phyloP scores from a whole-genome alignment of 2,113 vertebrate genomes.

The Machaerirhynchus nigripectus region DNA sequence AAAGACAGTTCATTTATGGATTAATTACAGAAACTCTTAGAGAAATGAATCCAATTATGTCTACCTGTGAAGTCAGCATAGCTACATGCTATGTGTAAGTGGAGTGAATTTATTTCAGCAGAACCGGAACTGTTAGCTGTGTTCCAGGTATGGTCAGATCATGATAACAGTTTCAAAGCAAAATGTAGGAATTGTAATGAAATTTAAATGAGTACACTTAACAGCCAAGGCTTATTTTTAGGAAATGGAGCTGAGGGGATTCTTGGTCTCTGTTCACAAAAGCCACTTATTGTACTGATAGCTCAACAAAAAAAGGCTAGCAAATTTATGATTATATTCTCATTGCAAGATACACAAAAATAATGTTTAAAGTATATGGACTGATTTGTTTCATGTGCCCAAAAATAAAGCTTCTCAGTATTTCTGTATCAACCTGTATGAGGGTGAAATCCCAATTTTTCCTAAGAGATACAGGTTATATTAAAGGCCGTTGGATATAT shows the following conservation, averaged over 20 bases:
- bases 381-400: slow-evolving; percentile 17
- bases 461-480: background rate
- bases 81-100: background rate
- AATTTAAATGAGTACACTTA: slow-evolving; percentile 47
- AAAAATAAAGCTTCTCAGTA: slow-evolving; percentile 31
- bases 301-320: slow-evolving; percentile 21
- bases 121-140: background rate
- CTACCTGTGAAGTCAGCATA: background rate
- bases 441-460: background rate
- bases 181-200: slow-evolving; percentile 56
- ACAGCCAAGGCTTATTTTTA: slow-evolving; percentile 60
- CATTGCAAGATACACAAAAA: slow-evolving; percentile 15
- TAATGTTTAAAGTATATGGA: slow-evolving; percentile 22
- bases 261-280: slow-evolving; percentile 42
- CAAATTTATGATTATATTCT: slow-evolving; percentile 32
- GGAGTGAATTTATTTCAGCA: slow-evolving; percentile 10
- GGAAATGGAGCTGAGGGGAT: slow-evolving; percentile 34
- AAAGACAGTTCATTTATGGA: background rate
- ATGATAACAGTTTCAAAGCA: slow-evolving; percentile 14
- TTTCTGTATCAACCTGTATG: background rate
- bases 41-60: background rate
- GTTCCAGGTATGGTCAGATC: slow-evolving; percentile 44
- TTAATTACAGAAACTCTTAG: background rate
- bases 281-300: slow-evolving; percentile 35
- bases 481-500: background rate